Evolutionary conservation across 1,140 invertebrate species (phyloP).

Genomic region (Bombus pascuorum): DNA sequence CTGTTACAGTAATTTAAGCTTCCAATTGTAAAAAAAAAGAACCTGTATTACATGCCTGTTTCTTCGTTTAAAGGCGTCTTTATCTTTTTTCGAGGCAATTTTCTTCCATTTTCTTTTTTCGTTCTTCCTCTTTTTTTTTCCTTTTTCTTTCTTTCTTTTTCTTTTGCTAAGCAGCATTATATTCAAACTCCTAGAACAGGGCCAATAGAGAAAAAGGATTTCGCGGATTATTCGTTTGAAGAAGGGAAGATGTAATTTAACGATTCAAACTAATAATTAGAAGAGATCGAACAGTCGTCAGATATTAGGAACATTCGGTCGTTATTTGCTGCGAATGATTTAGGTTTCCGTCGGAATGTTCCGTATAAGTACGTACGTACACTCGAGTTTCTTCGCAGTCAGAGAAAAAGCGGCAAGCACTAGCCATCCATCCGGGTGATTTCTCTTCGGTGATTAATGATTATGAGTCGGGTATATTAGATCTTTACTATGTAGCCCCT

Average conservation of each 20-base stretch:
- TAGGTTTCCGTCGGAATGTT: background rate
- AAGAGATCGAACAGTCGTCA: background rate
- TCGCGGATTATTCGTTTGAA: background rate
- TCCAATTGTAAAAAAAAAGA: background rate
- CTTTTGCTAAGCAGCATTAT: background rate
- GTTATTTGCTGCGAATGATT: slow-evolving; percentile 1
- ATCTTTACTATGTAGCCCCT: slow-evolving; percentile 62
- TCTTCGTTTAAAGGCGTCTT: background rate
- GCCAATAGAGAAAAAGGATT: background rate
- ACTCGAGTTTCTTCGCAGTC: background rate
- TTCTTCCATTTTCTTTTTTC: background rate
- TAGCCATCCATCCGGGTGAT: slow-evolving; percentile 28
- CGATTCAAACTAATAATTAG: background rate
- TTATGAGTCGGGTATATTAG: slow-evolving; percentile 80
- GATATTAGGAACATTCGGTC: background rate
- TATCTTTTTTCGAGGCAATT: background rate
- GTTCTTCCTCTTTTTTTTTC: too few species aligned
- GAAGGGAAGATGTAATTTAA: background rate
- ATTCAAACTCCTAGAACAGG: too few species aligned
- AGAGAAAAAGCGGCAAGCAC: slow-evolving; percentile 35
- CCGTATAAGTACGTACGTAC: background rate
- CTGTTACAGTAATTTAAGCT: background rate
- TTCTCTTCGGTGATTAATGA: slow-evolving; percentile 79
- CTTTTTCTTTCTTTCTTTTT: too few species aligned
- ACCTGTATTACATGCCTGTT: background rate